phyloP scores from a whole-genome alignment of 37 sponge, comb jelly and placozoan genomes.

The Agelas oroides region DNA sequence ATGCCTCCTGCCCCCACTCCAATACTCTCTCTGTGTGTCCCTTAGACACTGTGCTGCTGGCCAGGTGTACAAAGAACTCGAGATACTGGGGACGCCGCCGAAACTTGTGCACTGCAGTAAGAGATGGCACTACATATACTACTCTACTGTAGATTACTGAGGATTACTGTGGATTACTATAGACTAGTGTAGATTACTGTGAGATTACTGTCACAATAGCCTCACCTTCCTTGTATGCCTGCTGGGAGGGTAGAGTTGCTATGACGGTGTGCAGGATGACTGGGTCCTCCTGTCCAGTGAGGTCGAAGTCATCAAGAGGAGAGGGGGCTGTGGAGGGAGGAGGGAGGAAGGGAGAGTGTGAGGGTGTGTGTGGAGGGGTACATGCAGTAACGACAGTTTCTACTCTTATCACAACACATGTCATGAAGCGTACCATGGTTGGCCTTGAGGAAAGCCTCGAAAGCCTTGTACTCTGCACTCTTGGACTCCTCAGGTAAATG shows the following conservation, averaged over 20 bases:
- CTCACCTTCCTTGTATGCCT: slow-evolving; percentile 85
- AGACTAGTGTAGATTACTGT: too few species aligned
- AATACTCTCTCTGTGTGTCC: slow-evolving; percentile 58
- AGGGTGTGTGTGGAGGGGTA: background rate
- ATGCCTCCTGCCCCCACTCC: slow-evolving; percentile 79
- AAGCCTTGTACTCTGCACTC: slow-evolving; percentile 45
- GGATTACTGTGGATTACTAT: too few species aligned
- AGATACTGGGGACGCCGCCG: slow-evolving; percentile 86
- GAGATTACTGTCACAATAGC: too few species aligned
- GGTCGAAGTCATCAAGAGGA: slow-evolving; percentile 50
- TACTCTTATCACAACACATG: too few species aligned
- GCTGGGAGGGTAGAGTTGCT: slow-evolving; percentile 32
- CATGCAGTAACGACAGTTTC: background rate
- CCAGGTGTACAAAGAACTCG: slow-evolving; percentile 86
- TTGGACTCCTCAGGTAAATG: slow-evolving; percentile 45
- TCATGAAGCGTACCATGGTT: background rate
- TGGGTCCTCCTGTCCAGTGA: slow-evolving; percentile 90
- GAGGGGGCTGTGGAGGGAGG: background rate
- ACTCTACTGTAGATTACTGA: too few species aligned
- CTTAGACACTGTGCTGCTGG: slow-evolving; percentile 52
- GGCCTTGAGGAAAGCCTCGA: slow-evolving; percentile 38
- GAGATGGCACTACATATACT: background rate
- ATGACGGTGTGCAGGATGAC: slow-evolving; percentile 77
- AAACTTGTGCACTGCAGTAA: slow-evolving; percentile 84
- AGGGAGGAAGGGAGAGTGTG: background rate